These are phyloP conservation scores for Anguilla obscura DNA, from an alignment of 2,797 vertebrate genomes.

Conservation along the genomic window DNA sequence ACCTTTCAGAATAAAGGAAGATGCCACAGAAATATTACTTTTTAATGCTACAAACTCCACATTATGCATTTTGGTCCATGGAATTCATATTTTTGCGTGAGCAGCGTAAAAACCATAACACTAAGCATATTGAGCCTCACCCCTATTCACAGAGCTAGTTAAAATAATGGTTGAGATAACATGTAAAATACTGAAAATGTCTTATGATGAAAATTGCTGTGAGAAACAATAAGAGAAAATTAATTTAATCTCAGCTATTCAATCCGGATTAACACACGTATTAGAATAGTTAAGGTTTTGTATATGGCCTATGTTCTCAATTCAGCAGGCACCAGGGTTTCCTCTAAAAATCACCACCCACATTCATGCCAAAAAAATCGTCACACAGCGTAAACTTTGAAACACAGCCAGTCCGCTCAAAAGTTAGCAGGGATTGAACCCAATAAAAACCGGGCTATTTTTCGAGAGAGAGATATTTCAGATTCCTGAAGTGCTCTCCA, in stretches of 20 bases:
- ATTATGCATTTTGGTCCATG: not conserved
- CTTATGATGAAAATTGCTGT: not conserved
- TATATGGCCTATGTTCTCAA: conserved; percentile 8
- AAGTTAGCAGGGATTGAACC: conserved; percentile 6
- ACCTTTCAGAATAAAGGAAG: not conserved
- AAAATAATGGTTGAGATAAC: not conserved
- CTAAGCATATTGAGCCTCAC: not conserved
- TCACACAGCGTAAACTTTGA: conserved; percentile 18
- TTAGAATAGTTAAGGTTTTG: not conserved
- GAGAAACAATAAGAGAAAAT: not conserved
- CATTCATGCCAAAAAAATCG: conserved; percentile 17
- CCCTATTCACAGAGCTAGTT: not conserved
- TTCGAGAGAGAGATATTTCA: conserved; percentile 37
- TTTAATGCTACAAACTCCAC: not conserved
- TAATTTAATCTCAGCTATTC: not conserved
- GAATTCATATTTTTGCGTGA: not conserved
- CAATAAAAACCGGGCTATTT: conserved; percentile 25
- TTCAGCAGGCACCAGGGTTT: conserved; percentile 28
- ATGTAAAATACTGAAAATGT: not conserved
- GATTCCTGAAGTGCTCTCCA: conserved; percentile 38
- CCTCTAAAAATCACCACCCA: conserved; percentile 14
- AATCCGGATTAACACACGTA: not conserved
- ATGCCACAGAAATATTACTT: not conserved
- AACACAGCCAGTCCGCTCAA: conserved; percentile 18
- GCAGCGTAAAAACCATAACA: not conserved